Evolutionary conservation across 2,888 invertebrate species (phyloP), one percentile per base, ranked within the genome.

Genomic region (Apocheima hispidaria): DNA sequence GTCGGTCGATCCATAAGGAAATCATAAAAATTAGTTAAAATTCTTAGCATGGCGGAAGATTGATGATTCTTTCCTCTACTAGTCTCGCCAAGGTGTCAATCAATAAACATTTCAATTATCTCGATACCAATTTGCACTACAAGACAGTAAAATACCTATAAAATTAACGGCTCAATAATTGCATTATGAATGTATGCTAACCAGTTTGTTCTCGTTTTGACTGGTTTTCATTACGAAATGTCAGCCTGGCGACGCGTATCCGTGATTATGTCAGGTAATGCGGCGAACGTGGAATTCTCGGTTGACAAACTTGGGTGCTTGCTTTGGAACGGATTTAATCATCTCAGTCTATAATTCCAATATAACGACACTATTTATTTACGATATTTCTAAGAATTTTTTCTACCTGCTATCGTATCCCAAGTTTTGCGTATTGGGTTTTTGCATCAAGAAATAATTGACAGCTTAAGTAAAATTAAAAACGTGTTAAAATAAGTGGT

Each of bases 111-210:
- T 52, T 59, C 59, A 64, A 63, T 65, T 63, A 64, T 53, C 54
- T 35, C 43, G 52, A 60, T 68, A 61, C 68, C 65, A 70, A 68
- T 65, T 70, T 65, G 63, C 57, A 48, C 66, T 61, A 49, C 57
- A 41, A 56, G 65, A 64, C 64, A 63, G 41, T 65, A 62, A 68
- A 65, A 61, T 65, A 64, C 52, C 63, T 61, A 68, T 68, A 68
- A 70, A 70, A 68, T 70, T 66, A 65, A 66, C 66, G 20, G 54
- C 54, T 60, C 52, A 63, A 66, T 68, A 61, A 65, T 60, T 63
- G 53, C 53, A 46, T 40, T 55, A 56, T 64, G 57, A 64, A 59
- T 59, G 63, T 63, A 67, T 63, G 55, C 49, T 52, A 60, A 67
- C 69, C 61, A 48, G 65, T 49, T 58, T 43, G 44, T 36, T 52